Base-by-base conservation (phyloP, 2,888 invertebrate species). In the Cabera pusaria region DNA sequence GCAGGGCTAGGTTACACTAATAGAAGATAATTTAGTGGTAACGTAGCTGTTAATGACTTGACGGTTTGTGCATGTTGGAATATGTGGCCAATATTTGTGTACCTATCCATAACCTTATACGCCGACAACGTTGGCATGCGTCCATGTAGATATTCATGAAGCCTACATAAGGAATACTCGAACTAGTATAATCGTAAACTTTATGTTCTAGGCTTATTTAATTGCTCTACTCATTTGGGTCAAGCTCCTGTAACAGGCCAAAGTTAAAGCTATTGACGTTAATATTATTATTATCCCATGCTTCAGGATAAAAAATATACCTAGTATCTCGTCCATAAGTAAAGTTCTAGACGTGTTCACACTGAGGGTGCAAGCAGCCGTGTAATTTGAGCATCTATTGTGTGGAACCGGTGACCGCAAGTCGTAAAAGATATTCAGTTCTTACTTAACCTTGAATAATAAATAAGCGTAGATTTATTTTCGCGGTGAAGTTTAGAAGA, bases 1-100 rank as follows among this genome's bases (percentile, higher is more conserved):
- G 34, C 43, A 34, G 9, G 22, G 29, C 22, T 35, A 32, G 37
- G 24, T 46, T 44, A 37, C 37, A 44, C 24, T 21, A 28, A 17
- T 26, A 35, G 16, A 24, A 10, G 32, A 40, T 42, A 34, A 25
- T 40, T 29, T 24, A 34, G 23, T 31, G 26, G 35, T 22, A 26
- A 29, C 26, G 16, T 6, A 14, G 9, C 12, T 6, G 18, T 7
- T 16, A 5, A 7, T 18, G 11, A 17, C n/a, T 22, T 12, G n/a
- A n/a, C n/a, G n/a, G n/a, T n/a, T 10, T 20, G 7, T 24, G n/a
- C 10, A 8, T 3, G 18, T 7, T 5, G 12, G 8, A 6, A 16
- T 5, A 5, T 9, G 7, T 5, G 9, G 1, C 6, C 6, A 20
- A 12, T 23, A 14, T 25, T 25, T 25, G 16, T 10, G 10, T 12